phyloP scores from a whole-genome alignment of 2,113 vertebrate species.

The Phalacrocorax aristotelis region DNA sequence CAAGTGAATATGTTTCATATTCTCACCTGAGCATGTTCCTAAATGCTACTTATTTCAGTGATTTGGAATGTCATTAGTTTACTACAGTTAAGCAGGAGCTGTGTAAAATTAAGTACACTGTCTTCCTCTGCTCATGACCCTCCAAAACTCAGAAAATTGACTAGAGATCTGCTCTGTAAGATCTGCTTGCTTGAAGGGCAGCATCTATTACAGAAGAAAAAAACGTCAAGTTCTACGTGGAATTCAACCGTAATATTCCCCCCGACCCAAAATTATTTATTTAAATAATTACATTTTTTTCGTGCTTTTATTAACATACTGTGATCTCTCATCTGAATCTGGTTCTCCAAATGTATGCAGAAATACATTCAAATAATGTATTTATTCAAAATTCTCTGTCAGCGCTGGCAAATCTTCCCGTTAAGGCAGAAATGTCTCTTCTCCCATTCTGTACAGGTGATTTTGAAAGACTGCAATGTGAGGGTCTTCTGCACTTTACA shows the following conservation, averaged over 20 bases:
- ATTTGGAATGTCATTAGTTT: background rate
- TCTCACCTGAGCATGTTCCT: too few relatives aligned
- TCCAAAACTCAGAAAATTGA: background rate
- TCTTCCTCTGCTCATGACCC: background rate
- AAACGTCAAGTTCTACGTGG: background rate
- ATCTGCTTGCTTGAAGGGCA: background rate
- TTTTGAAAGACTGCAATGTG: background rate
- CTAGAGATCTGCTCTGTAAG: too few relatives aligned
- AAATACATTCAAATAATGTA: too few relatives aligned
- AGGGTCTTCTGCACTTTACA: background rate
- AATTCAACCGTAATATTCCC: background rate
- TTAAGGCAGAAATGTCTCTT: background rate
- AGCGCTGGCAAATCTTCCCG: background rate
- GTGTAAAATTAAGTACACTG: background rate
- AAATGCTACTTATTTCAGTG: background rate
- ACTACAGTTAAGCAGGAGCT: background rate
- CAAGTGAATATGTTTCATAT: background rate
- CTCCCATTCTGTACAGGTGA: background rate
- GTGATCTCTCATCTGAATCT: background rate
- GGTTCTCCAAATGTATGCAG: background rate
- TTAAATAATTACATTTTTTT: too few relatives aligned
- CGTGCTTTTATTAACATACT: fast-evolving
- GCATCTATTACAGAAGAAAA: background rate
- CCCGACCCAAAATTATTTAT: fast-evolving
- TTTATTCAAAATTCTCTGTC: background rate